These are phyloP conservation scores for Callinectes sapidus DNA, from an alignment of 2,888 invertebrate species.

Conservation along the genomic window DNA sequence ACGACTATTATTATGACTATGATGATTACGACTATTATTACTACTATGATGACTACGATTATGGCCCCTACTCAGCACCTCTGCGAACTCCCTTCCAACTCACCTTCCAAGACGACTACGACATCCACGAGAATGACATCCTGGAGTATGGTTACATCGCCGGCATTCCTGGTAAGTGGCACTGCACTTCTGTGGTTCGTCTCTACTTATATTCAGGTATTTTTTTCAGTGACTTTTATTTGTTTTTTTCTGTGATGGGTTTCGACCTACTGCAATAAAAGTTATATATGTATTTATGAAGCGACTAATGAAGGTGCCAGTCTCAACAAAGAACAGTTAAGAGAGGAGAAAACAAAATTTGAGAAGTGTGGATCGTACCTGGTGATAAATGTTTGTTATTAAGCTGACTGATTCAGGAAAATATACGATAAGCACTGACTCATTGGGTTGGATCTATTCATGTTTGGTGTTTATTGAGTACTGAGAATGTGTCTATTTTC, in stretches of 20 bases:
- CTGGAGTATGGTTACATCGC: constrained; percentile 69
- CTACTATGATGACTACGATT: constrained; percentile 59
- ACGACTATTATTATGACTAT: constrained; percentile 42
- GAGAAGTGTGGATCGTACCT: neutral
- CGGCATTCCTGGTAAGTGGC: constrained; percentile 67
- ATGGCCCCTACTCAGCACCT: constrained; percentile 29
- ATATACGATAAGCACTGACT: neutral
- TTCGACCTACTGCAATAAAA: neutral
- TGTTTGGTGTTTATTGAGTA: neutral
- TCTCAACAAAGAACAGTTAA: no score
- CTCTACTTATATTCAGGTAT: neutral
- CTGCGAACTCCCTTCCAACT: constrained; percentile 47
- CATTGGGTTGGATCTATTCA: neutral
- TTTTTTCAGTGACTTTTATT: neutral
- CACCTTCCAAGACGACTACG: constrained; percentile 10
- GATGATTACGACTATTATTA: constrained; percentile 48
- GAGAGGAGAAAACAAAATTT: no score
- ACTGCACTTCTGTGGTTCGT: no score
- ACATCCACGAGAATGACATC: constrained; percentile 63
- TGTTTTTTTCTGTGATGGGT: neutral
- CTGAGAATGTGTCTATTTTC: neutral
- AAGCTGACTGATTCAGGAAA: neutral
- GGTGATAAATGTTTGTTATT: neutral
- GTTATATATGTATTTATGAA: no score
- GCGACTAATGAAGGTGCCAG: no score